Base-by-base conservation (phyloP, 2,888 invertebrate genomes). In the Epirrita christyi region DNA sequence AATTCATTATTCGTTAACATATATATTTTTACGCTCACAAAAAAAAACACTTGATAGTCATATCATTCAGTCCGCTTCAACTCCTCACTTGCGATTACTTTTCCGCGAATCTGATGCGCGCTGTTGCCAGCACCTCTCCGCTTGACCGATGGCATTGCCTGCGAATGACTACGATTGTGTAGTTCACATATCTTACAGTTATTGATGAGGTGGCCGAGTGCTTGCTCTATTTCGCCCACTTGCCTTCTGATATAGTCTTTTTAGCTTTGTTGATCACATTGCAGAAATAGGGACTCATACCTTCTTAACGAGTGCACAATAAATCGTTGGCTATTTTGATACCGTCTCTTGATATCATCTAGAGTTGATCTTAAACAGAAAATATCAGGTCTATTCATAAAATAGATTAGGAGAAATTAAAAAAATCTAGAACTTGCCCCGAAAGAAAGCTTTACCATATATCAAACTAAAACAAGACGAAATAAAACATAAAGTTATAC, bases 121-220 rank as follows among this genome's bases (percentile, higher is more conserved):
- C 56, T 37, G 51, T 63, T 76, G 73, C 72, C 76, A 76, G 68
- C 62, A 28, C 56, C 51, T 55, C 48, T 40, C 59, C 40, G 44
- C 64, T 61, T 70, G 76, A 78, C 61, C 71, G 69, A 77, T 77
- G 71, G 62, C 72, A 75, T 80, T 82, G 83, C 81, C 81, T 80
- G 72, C 68, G 36, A 43, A 55, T 45, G 34, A 46, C 28, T 48
- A 15, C 34, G 52, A 51, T 64, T 59, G 45, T 42, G 60, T 56
- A 52, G 45, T 50, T 52, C 58, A 48, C 47, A 53, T 54, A 56
- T 59, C 48, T 53, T 38, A 50, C 40, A 43, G 44, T 62, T 57
- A 67, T 63, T 60, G 62, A 59, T 63, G 59, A 42, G 61, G 59
- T 61, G 58, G 67, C 59, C 15, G 54, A 36, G 51, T 51, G 59